A percentile compares a stretch with the other conserved stretches of the same genome.
Conservation (phyloP, 1,140 invertebrate species). For the Papilio polyxenes region DNA sequence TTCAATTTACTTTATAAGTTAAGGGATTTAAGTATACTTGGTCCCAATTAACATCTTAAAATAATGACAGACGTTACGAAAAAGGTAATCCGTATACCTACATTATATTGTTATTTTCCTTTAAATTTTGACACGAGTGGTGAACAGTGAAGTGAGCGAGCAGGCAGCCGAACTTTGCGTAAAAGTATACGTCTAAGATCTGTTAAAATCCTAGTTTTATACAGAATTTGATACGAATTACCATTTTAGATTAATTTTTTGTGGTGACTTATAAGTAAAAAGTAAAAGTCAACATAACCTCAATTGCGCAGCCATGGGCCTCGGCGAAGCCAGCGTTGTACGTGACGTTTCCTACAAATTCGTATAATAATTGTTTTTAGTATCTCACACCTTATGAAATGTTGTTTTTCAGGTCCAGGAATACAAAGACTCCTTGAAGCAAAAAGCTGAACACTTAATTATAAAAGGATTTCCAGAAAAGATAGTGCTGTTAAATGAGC, state of each 20-base stretch:
- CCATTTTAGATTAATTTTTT: conserved; percentile 25
- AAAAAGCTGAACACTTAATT: conserved; percentile 91
- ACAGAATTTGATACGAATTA: conserved; percentile 24
- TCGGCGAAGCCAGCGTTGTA: conserved; percentile 38
- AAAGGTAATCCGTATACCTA: conserved; percentile 68
- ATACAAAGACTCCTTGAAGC: conserved; percentile 90
- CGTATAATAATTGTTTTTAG: conserved; percentile 29
- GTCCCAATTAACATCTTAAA: conserved; percentile 49
- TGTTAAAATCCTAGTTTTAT: neutral
- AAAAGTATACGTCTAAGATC: conserved; percentile 32
- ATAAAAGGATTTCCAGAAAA: conserved; percentile 94
- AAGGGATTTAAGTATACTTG: conserved; percentile 43
- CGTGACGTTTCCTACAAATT: conserved; percentile 40
- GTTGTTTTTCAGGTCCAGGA: conserved; percentile 86
- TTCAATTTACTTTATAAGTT: conserved; percentile 44
- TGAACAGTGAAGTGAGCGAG: conserved; percentile 55
- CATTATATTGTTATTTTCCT: conserved; percentile 48
- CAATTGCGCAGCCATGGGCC: conserved; percentile 57
- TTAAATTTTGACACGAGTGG: conserved; percentile 59
- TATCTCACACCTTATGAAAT: conserved; percentile 39
- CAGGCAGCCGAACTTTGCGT: conserved; percentile 27
- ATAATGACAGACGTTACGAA: conserved; percentile 77
- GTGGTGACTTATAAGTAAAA: conserved; percentile 29
- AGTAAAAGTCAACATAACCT: conserved; percentile 65
- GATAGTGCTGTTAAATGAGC: conserved; percentile 92